phyloP scores from a whole-genome alignment of 2,797 vertebrate species.

The Champsocephalus esox region DNA sequence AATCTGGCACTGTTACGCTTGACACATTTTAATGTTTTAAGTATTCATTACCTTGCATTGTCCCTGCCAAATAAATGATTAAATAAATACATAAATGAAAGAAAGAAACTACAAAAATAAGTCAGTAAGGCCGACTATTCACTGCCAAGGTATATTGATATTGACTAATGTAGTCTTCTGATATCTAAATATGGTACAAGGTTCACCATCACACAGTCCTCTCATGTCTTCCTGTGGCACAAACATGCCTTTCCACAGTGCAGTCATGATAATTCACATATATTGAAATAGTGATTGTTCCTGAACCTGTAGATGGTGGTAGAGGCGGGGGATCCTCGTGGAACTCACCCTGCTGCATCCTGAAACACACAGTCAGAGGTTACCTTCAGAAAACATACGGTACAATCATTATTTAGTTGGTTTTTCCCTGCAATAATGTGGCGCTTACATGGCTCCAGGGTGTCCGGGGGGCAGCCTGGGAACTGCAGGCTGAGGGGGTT shows the following conservation, averaged over 20 bases:
- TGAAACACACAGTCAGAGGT: slow-evolving; percentile 44
- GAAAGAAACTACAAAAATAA: too few species aligned
- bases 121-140: not conserved
- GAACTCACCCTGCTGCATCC: slow-evolving; percentile 74
- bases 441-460: slow-evolving; percentile 72
- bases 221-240: slow-evolving; percentile 6
- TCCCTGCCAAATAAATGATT: too few species aligned
- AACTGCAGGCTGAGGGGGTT: slow-evolving; percentile 36
- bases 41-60: too few species aligned
- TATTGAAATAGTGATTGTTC: not conserved
- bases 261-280: not conserved
- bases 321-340: slow-evolving; percentile 83
- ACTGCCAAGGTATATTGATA: not conserved
- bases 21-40: too few species aligned
- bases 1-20: too few species aligned
- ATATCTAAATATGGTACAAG: not conserved
- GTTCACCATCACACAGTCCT: not conserved
- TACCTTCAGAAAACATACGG: not conserved
- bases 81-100: too few species aligned
- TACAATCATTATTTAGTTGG: not conserved
- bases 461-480: slow-evolving; percentile 82
- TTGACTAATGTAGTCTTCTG: not conserved
- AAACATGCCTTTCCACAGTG: not conserved
- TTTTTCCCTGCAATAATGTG: not conserved
- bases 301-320: slow-evolving; percentile 70